Conservation (phyloP, 2,797 vertebrate genomes). For the Uromys caudimaculatus region DNA sequence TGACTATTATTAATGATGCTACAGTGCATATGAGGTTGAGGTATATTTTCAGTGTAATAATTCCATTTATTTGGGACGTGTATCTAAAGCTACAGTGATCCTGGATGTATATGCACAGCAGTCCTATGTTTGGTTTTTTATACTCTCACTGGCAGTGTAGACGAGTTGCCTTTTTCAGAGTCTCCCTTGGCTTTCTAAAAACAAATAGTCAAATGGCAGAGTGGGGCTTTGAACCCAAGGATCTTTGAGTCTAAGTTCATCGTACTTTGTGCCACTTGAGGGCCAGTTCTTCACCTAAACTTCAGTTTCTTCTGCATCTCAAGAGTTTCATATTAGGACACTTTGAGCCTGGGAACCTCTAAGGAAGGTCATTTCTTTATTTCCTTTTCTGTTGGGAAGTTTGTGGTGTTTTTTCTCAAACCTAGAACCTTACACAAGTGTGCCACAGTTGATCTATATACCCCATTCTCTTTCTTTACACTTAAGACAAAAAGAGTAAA, state of each 20-base stretch:
- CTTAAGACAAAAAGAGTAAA: neutral
- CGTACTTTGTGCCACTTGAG: neutral
- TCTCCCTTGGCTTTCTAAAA: neutral
- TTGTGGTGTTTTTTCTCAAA: neutral
- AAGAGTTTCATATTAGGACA: neutral
- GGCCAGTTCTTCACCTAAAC: neutral
- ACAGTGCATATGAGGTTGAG: neutral
- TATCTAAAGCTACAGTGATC: neutral
- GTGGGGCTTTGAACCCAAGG: neutral
- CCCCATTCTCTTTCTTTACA: neutral
- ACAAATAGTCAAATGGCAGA: neutral
- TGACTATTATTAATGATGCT: neutral
- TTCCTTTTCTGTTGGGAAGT: neutral
- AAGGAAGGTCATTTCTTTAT: neutral
- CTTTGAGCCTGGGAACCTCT: neutral
- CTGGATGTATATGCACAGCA: neutral
- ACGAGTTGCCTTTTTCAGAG: neutral
- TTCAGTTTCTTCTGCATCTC: neutral
- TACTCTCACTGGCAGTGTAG: neutral
- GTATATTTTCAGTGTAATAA: neutral
- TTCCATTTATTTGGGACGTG: neutral
- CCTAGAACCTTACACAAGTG: neutral
- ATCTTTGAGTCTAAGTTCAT: neutral
- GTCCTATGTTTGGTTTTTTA: neutral
- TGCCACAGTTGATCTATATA: neutral